Evolutionary conservation across 2,797 vertebrate genomes (phyloP), one percentile per base, ranked within the genome.

Genomic region (Poeciliopsis presidionis): DNA sequence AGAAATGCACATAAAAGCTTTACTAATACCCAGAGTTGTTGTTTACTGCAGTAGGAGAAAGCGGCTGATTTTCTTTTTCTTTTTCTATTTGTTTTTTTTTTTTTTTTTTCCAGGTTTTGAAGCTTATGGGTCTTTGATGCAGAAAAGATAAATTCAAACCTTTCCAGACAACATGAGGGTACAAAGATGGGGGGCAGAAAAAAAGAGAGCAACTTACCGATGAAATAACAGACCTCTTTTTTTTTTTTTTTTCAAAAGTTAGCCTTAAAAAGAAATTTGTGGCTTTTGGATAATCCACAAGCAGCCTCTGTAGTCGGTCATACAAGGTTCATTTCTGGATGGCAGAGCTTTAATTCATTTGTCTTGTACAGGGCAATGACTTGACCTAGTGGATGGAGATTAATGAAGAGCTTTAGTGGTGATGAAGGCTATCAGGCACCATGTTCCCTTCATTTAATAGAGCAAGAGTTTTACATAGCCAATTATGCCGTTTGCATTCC

Each of bases 341-440:
- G 84, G 84, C 36, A 1, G 65, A 72, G 84, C 84, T 87, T 89
- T 90, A 92, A 93, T 93, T 93, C 88, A 90, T 94, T 92, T 91
- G 88, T 90, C 92, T 88, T 91, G 90, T 88, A 85, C 77, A 16
- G 91, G 81, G 83, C 89, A 78, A 86, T 91, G 94, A 87, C 85
- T 92, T 95, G 92, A 93, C 92, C 93, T 92, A 90, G 87, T 84
- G 87, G 90, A 94, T 94, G 90, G 89, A 95, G 95, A 95, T 95
- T 95, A 95, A 96, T 94, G 91, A 93, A 90, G 85, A 92, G 93
- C 91, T 93, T 93, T 94, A 93, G 91, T 79, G 74, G 87, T 45
- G 87, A 93, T 91, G 92, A 93, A 94, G 90, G 92, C 93, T 91
- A 91, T 93, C 92, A 91, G 88, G 81, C 91, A 91, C 87, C 82